Evolutionary conservation across 2,797 vertebrate species (phyloP), one percentile per base, ranked within the genome.

Genomic region (Fringilla coelebs): DNA sequence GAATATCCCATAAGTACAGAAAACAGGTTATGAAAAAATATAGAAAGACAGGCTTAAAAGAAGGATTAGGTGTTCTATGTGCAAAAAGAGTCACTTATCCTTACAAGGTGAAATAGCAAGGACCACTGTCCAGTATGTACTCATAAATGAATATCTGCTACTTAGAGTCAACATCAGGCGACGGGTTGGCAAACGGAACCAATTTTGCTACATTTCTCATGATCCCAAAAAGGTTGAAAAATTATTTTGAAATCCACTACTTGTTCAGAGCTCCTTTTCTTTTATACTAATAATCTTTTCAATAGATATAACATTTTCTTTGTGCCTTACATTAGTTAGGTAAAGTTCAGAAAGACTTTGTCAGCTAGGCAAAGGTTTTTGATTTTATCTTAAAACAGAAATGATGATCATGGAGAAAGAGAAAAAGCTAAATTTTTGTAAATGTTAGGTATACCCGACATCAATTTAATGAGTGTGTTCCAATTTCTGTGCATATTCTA

Each of bases 311-410:
- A 19, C 1, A 7, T 61, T 75, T 78, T 45, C 5, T n/a, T 70
- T 66, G 24, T 66, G 63, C 4, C 13, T 81, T 65, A 34, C 4
- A 16, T 58, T 34, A 41, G 11, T 55, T 67, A 61, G 22, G 10
- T 58, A 65, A 92, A 70, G 14, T 48, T 89, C 67, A 65, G 10
- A 38, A 54, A 71, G 26, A 10, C 6, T 68, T 73, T 76, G 20
- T 22, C 13, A 85, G 17, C 9, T 24, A 55, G 29, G 40, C 25
- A 68, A 58, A 79, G 19, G 16, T 10, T 92, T 95, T 80, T 76
- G 41, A 34, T 11, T 63, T 49, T 0, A 0, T n/a, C 10, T 60
- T 24, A 11, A 29, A 58, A 13, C 12, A 48, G 15, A 20, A 36
- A 6, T 20, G 46, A 57, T 36, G 34, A 3, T 45, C 24, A 18